Evolutionary conservation across 2,888 invertebrate species (phyloP), one percentile per base, ranked within the genome.

Genomic region (Chrysodeixis includens): DNA sequence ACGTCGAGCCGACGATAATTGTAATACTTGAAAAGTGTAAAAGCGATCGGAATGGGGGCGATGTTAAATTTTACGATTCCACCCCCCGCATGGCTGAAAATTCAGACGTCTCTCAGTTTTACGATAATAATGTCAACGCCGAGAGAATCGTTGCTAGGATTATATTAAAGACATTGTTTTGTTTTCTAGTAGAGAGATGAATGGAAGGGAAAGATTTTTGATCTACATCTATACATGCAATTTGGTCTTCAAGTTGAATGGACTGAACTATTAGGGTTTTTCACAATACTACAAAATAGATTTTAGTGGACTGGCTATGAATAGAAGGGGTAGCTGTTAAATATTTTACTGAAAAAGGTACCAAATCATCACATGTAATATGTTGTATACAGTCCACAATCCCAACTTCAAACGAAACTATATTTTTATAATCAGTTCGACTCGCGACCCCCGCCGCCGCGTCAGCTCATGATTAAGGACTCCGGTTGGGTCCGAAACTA

Each of bases 1-100:
- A 67, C 59, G 72, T 56, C 53, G 61, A 44, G 69, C 66, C 55
- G 62, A 56, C 59, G 66, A 74, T 81, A 74, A 81, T 78, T 81
- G 68, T 78, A 61, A 81, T 67, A 74, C 72, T 81, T 72, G 61
- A 66, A 63, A 60, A 70, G 69, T 69, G 77, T 81, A 65, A 71
- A 70, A 74, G 62, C 61, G 67, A 74, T 78, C 66, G 26, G 53
- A 64, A 71, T 69, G 56, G 55, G 32, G 54, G 62, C 16, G 66
- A 56, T 68, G 72, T 79, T 68, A 68, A 71, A 75, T 73, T 79
- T 79, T 69, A 75, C 53, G 72, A 69, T 32, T 63, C 49, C 60
- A 16, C 30, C 30, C 56, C 40, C n/a, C 35, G 22, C 44, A 55
- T 40, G 18, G n/a, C 49, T 12, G n/a, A 18, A 26, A 60, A 60